Base-by-base conservation (phyloP, 2,888 invertebrate species). In the Mythimna loreyi region DNA sequence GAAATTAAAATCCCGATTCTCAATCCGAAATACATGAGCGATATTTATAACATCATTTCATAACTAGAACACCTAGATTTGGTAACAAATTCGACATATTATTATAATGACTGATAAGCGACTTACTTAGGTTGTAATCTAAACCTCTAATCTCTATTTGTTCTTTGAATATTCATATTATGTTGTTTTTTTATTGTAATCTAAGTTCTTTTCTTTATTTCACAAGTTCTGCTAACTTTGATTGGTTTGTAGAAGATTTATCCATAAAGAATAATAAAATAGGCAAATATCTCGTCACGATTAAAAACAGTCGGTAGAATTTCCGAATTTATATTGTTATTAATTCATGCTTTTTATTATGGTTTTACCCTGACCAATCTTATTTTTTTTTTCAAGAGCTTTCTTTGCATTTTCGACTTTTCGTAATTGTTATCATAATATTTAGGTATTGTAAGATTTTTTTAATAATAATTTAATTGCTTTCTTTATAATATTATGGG, bases 151-250 rank as follows among this genome's bases (percentile, higher is more conserved):
- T 53, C 43, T 52, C 16, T 61, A 43, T 63, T 53, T 64, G 58
- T 72, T 64, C 16, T 66, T 40, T 45, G 30, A 36, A 43, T 62
- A 55, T 21, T 19, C 40, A 25, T 36, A 30, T 16, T 59, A 58
- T 40, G 50, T 49, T 72, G 45, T 71, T 50, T 62, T 71, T 40
- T 55, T 73, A 23, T 65, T 66, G 19, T 74, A 53, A 28, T 50
- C 9, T 66, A 19, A 36, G 49, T 76, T 55, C 8, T 30, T 52
- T 45, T 45, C 19, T 55, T 62, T 45, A 6, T 2, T 62, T n/a
- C 5, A 0, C 61, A 63, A 40, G 21, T 21, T 28, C 28, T 28
- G 28, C 28, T 28, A 28, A 28, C 28, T 28, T 36, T n/a, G 61
- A 30, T 47, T 8, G 61, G 33, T 43, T 69, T 69, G 47, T 16